Evolutionary conservation across 2,888 invertebrate genomes (phyloP).

Genomic region (Heterodera filipjevi): DNA sequence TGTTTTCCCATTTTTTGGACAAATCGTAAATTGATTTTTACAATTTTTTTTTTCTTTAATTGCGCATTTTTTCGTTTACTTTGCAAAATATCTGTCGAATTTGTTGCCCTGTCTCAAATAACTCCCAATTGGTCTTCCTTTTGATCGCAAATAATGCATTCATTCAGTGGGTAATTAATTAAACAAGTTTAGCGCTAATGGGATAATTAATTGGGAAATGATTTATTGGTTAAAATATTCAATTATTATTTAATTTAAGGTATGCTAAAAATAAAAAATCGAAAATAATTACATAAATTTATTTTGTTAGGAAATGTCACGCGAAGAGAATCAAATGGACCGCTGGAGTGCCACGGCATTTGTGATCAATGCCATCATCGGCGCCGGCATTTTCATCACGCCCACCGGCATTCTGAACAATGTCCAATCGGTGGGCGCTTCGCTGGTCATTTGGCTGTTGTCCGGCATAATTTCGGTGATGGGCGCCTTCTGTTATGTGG

Average conservation of each 20-base stretch:
- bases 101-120: too few species aligned
- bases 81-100: too few species aligned
- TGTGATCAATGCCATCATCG: constrained; percentile 44
- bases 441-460: constrained; percentile 70
- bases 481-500: constrained; percentile 78
- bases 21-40: too few species aligned
- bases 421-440: neutral
- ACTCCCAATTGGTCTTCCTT: too few species aligned
- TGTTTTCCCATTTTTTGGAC: too few species aligned
- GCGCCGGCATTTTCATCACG: constrained; percentile 41
- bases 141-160: too few species aligned
- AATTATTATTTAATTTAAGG: too few species aligned
- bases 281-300: too few species aligned
- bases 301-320: neutral
- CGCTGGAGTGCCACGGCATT: constrained; percentile 27
- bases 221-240: neutral
- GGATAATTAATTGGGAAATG: neutral
- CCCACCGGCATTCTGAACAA: constrained; percentile 5
- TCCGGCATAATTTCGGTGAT: constrained; percentile 81
- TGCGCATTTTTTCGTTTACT: too few species aligned
- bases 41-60: too few species aligned
- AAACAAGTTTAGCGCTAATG: neutral
- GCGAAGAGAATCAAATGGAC: neutral
- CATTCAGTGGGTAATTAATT: too few species aligned
- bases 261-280: too few species aligned